A percentile compares a stretch with the other conserved stretches of the same genome.
phyloP scores from a whole-genome alignment of 2,113 vertebrate species.

The Percina caprodes region DNA sequence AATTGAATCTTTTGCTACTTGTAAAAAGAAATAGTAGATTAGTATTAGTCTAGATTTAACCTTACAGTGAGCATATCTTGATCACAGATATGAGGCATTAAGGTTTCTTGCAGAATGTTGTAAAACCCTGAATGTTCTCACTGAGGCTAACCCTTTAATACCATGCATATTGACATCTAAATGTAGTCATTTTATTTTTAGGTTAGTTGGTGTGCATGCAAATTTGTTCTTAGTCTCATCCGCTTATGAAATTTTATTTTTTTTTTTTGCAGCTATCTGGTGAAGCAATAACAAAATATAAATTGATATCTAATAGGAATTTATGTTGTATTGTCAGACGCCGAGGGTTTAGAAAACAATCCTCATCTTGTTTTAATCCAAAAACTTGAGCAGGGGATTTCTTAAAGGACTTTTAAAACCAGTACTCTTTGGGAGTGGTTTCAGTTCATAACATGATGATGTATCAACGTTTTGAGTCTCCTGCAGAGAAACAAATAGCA shows the following conservation, averaged over 20 bases:
- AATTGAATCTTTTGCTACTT: constrained; percentile 23
- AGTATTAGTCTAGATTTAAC: neutral
- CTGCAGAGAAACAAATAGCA: constrained; percentile 55
- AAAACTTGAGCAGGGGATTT: constrained; percentile 8
- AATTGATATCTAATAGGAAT: neutral
- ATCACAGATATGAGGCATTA: constrained; percentile 18
- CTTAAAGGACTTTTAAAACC: constrained; percentile 19
- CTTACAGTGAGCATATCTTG: constrained; percentile 2
- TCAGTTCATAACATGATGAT: constrained; percentile 49
- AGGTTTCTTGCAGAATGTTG: neutral
- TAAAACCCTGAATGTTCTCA: neutral
- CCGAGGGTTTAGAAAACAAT: neutral
- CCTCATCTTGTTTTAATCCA: neutral
- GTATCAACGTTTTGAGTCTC: constrained; percentile 45
- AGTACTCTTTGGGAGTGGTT: constrained; percentile 21
- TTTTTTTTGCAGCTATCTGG: neutral
- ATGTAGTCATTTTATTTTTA: neutral
- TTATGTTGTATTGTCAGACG: constrained; percentile 7
- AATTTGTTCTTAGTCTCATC: neutral
- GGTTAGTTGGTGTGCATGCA: neutral
- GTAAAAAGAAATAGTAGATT: constrained; percentile 4
- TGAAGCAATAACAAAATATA: neutral
- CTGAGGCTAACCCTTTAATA: neutral
- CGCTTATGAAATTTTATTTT: no score
- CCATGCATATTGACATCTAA: neutral